Conservation (phyloP, 2,888 invertebrate genomes). For the Nomada lathburiana region DNA sequence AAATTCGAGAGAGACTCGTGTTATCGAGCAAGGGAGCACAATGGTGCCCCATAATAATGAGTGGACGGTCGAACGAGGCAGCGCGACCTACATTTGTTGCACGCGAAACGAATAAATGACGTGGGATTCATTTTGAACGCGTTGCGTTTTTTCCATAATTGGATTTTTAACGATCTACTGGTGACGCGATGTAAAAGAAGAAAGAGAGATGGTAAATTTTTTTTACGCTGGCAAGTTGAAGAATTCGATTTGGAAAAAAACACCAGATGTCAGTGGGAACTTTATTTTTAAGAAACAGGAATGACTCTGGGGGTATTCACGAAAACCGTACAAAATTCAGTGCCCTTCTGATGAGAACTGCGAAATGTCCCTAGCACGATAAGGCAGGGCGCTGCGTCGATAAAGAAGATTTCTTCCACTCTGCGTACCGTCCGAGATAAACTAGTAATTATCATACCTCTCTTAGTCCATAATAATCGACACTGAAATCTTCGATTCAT, state of each 20-base stretch:
- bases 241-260: no score
- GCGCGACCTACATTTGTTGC: conserved; percentile 45
- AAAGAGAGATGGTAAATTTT: background rate
- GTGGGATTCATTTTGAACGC: background rate
- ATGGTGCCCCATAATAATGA: conserved; percentile 44
- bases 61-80: conserved; percentile 15
- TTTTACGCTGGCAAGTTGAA: background rate
- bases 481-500: no score
- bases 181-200: background rate
- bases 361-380: conserved; percentile 25
- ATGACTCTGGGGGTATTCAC: background rate
- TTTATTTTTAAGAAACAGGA: no score
- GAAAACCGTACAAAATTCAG: background rate
- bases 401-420: conserved; percentile 25
- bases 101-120: conserved; percentile 45
- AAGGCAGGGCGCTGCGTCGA: conserved; percentile 17
- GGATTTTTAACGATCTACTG: background rate
- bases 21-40: conserved; percentile 11
- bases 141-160: background rate
- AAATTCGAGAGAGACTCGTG: conserved; percentile 9
- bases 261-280: no score
- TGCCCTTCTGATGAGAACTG: conserved; percentile 14
- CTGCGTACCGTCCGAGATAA: background rate
- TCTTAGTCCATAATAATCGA: background rate
- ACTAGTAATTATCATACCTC: background rate